phyloP scores from a whole-genome alignment of 2,888 invertebrate genomes.

The Cephus rjabovi region DNA sequence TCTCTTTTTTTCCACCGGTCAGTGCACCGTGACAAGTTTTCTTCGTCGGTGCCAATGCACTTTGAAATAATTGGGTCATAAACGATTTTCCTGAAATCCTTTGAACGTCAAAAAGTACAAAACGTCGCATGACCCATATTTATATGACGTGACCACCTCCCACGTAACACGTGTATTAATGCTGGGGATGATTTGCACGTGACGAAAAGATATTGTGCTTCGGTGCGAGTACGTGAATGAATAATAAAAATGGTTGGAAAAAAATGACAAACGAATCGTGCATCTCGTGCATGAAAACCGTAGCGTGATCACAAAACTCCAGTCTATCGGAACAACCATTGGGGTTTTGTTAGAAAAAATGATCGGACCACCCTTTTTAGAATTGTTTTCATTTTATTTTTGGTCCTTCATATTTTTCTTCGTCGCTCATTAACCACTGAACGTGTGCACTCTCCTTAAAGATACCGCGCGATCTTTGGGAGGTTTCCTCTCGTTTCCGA shows the following conservation, averaged over 20 bases:
- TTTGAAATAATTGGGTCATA: not conserved
- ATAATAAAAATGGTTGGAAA: not conserved
- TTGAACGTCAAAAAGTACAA: not conserved
- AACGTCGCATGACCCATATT: not conserved
- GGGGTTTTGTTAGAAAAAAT: not conserved
- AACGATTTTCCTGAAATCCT: not conserved
- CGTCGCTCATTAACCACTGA: not conserved
- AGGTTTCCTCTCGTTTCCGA: not conserved
- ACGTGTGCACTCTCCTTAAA: not conserved
- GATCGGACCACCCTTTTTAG: not conserved
- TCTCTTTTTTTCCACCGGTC: not conserved
- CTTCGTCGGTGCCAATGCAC: not conserved
- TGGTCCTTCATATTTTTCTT: not conserved
- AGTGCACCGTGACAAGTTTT: not conserved
- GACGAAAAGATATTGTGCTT: not conserved
- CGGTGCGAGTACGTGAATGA: not conserved
- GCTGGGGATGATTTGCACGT: not conserved
- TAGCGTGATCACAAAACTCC: not conserved
- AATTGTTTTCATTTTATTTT: not conserved
- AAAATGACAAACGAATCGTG: not conserved
- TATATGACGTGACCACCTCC: not conserved
- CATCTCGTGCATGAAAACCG: not conserved
- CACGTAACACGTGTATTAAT: not conserved
- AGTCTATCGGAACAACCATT: not conserved
- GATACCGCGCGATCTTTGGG: not conserved